These are phyloP conservation scores for Etheostoma perlongum DNA, from an alignment of 2,797 vertebrate species.

Conservation along the genomic window DNA sequence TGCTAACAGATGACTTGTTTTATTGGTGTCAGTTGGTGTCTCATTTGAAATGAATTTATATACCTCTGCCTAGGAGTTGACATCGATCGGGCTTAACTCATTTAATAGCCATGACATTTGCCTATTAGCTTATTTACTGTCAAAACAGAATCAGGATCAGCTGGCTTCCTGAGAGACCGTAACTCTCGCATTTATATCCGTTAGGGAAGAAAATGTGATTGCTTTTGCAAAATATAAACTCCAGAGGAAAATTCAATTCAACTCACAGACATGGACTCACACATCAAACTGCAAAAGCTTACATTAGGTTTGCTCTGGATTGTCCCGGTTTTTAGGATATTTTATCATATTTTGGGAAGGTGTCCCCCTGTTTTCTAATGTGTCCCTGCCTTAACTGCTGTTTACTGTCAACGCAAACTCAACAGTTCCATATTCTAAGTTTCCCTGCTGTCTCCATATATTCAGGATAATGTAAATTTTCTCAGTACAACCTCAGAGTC, in stretches of 20 bases:
- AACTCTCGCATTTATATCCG: conserved; percentile 57
- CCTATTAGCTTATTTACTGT: conserved; percentile 81
- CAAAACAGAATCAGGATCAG: conserved; percentile 56
- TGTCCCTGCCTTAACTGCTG: background rate
- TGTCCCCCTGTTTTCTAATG: background rate
- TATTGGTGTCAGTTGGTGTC: conserved; percentile 74
- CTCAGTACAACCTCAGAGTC: background rate
- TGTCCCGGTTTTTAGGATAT: background rate
- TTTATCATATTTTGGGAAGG: background rate
- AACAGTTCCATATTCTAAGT: background rate
- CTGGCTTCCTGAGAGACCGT: conserved; percentile 55
- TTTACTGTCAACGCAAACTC: background rate
- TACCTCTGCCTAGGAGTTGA: conserved; percentile 66
- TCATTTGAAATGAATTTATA: conserved; percentile 80
- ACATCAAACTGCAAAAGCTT: background rate
- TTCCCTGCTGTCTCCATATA: background rate
- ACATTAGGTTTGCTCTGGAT: background rate
- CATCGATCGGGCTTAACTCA: conserved; percentile 77
- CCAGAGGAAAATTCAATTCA: conserved; percentile 22
- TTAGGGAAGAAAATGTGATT: conserved; percentile 61
- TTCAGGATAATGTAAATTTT: background rate
- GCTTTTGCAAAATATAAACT: conserved; percentile 62
- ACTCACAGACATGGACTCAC: conserved; percentile 6
- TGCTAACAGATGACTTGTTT: conserved; percentile 76
- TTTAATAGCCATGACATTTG: conserved; percentile 79